phyloP scores from a whole-genome alignment of 1,140 invertebrate genomes.

The Atopsyche davidsoni region DNA sequence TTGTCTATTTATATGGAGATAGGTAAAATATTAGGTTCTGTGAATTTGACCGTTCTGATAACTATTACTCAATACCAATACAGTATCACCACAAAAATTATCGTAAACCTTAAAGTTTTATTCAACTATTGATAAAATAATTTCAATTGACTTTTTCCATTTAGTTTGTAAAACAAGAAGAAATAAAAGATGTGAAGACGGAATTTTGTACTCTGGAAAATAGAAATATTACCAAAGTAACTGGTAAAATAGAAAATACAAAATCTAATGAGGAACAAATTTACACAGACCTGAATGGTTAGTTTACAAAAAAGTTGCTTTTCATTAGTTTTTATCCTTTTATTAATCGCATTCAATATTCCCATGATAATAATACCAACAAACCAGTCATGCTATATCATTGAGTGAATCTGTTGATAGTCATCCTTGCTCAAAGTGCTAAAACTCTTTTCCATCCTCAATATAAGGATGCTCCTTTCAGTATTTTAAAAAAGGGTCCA shows the following conservation, averaged over 20 bases:
- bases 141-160: not conserved
- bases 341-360: not conserved
- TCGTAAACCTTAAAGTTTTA: too few species aligned
- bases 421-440: too few species aligned
- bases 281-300: not conserved
- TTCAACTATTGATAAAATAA: too few species aligned
- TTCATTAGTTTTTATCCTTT: not conserved
- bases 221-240: constrained; percentile 1
- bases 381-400: not conserved
- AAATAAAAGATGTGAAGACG: constrained; percentile 11
- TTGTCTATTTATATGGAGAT: too few species aligned
- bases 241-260: not conserved
- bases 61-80: too few species aligned
- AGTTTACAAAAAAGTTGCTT: too few species aligned
- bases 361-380: not conserved
- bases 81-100: too few species aligned
- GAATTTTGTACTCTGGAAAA: constrained; percentile 13
- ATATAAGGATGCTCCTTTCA: not conserved
- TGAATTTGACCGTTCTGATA: too few species aligned
- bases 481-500: too few species aligned
- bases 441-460: too few species aligned
- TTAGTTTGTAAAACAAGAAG: constrained; percentile 13
- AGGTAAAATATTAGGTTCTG: too few species aligned
- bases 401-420: not conserved
- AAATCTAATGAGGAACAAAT: constrained; percentile 2